Evolutionary conservation across 2,113 vertebrate genomes (phyloP), one percentile per base, ranked within the genome.

Genomic region (Dendrocopos noguchii): DNA sequence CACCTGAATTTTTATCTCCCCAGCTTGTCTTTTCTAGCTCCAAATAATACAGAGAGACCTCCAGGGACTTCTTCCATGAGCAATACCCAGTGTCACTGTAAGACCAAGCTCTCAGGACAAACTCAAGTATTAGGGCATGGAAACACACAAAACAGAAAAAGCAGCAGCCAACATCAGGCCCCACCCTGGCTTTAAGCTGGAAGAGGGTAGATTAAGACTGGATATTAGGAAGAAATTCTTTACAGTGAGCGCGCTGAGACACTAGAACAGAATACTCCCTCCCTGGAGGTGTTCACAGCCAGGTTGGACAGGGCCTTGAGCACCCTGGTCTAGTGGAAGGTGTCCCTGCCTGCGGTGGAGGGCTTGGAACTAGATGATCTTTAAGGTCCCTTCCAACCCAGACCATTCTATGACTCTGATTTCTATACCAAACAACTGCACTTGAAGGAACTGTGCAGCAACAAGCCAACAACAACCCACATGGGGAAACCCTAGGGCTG

Each of bases 401-500:
- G 47, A 52, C 50, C 50, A 52, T 25, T 52, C 50, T 52, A 52
- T 52, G 39, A 39, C 39, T 12, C 39, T 39, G 22, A 20, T 0
- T 78, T 80, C 44, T 22, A 24, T 22, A 39, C 5, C 0, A 0
- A 1, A 33, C 61, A 74, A n/a, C n/a, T 8, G 17, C 36, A 21
- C 25, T 61, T 27, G 46, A 70, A 55, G 33, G 56, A 75, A 25
- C 0, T 4, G 18, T 5, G 42, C 47, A 39, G 42, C 2, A 7
- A 50, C 56, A 65, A 19, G 34, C 46, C n/a, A 22, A 74, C 6
- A 24, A 74, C 17, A 31, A 21, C 6, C 1, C 0, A 15, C 4
- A 10, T 0, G 12, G 9, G 15, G 33, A 73, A 65, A 31, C 2
- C 18, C 71, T 50, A 20, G 0, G 1, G 77, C 15, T 12, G 1